Conservation (phyloP, 2,797 vertebrate genomes). For the Picus viridis region DNA sequence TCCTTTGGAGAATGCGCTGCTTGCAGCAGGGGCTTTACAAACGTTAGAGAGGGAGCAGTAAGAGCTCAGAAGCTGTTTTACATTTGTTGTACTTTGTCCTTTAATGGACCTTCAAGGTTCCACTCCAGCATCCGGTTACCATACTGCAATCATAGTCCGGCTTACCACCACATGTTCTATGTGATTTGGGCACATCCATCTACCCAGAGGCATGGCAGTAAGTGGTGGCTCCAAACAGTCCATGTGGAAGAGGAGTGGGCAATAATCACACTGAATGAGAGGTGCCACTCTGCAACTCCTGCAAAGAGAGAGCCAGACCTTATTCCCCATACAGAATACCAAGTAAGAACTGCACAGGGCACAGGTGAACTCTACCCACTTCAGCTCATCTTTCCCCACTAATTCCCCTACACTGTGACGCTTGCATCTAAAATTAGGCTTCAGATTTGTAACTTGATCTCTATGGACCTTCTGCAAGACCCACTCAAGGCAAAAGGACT, state of each 20-base stretch:
- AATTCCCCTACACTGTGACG: not conserved
- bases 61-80: conserved; percentile 47
- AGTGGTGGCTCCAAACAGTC: conserved; percentile 98
- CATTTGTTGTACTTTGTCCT: conserved; percentile 58
- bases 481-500: not conserved
- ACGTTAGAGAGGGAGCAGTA: conserved; percentile 40
- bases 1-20: not conserved
- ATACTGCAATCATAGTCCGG: conserved; percentile 44
- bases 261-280: conserved; percentile 97
- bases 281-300: conserved; percentile 97
- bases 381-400: not conserved
- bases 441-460: not conserved
- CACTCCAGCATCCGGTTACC: conserved; percentile 59
- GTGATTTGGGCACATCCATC: conserved; percentile 99
- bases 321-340: not conserved
- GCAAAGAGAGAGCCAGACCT: conserved; percentile 6
- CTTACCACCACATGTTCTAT: conserved; percentile 95
- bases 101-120: conserved; percentile 63
- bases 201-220: conserved; percentile 95
- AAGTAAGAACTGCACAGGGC: not conserved
- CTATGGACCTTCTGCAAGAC: not conserved
- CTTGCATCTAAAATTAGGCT: conserved; percentile 16
- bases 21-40: conserved; percentile 67
- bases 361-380: not conserved
- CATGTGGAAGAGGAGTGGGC: conserved; percentile 98